Evolutionary conservation across 1,140 invertebrate genomes (phyloP).

Genomic region (Mercenaria mercenaria): DNA sequence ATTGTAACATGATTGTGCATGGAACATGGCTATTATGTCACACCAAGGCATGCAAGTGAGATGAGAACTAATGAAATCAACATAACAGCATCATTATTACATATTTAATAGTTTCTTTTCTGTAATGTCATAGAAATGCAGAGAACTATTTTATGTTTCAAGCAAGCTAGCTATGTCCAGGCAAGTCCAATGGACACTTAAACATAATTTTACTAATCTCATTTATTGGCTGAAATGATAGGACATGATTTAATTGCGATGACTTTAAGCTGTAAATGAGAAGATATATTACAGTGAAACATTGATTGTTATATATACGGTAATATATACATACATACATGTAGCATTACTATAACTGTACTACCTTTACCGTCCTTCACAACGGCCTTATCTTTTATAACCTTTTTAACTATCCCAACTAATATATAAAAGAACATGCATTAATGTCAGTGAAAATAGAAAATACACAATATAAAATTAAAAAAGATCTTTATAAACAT

Average conservation of each 20-base stretch:
- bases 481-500: neutral
- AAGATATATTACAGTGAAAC: no score
- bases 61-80: neutral
- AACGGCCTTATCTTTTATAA: neutral
- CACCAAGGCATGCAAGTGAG: constrained; percentile 5
- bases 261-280: no score
- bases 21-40: neutral
- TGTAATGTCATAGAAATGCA: no score
- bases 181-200: no score
- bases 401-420: neutral
- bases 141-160: no score
- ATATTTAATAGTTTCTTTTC: no score
- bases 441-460: neutral
- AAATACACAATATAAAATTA: neutral
- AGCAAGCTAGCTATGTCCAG: no score
- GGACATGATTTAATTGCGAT: no score
- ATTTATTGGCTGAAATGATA: no score
- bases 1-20: neutral
- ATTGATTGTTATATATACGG: neutral
- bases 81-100: no score
- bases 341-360: neutral
- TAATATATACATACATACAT: neutral
- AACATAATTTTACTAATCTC: no score
- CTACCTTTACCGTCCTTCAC: neutral
- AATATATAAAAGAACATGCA: neutral